Evolutionary conservation across 2,797 vertebrate species (phyloP).

Genomic region (Oreochromis grahami): DNA sequence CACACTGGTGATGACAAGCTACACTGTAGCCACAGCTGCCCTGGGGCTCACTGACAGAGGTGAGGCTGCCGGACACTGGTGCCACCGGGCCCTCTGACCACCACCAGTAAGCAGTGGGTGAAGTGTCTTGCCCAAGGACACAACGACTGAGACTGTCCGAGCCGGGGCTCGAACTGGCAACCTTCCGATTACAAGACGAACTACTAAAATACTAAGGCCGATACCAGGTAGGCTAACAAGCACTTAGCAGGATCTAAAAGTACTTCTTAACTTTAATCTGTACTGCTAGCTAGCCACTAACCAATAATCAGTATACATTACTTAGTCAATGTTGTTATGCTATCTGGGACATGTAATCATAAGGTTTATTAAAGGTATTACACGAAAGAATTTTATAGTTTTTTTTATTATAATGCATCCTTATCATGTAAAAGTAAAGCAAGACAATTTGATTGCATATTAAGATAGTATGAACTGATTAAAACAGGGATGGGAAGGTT

Average conservation of each 20-base stretch:
- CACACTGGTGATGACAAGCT: too few relatives aligned
- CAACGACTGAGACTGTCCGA: too few relatives aligned
- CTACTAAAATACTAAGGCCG: background rate
- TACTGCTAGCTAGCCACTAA: background rate
- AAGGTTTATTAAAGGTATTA: background rate
- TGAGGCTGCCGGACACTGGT: too few relatives aligned
- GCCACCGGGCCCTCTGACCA: too few relatives aligned
- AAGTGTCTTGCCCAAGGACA: too few relatives aligned
- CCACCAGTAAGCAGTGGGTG: too few relatives aligned
- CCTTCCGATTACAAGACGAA: too few relatives aligned
- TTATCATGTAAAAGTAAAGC: background rate
- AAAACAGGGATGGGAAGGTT: background rate
- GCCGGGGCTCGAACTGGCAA: too few relatives aligned
- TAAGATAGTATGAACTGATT: background rate
- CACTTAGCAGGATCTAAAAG: background rate
- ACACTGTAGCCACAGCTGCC: too few relatives aligned
- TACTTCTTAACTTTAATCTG: too few relatives aligned
- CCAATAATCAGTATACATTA: background rate
- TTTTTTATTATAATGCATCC: background rate
- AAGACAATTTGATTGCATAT: background rate
- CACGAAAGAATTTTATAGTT: fast-evolving
- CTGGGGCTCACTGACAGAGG: too few relatives aligned
- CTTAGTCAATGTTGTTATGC: background rate
- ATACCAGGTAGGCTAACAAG: background rate
- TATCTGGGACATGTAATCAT: background rate